Evolutionary conservation across 2,797 vertebrate species (phyloP), one percentile per base, ranked within the genome.

Genomic region (Eospalax fontanierii): DNA sequence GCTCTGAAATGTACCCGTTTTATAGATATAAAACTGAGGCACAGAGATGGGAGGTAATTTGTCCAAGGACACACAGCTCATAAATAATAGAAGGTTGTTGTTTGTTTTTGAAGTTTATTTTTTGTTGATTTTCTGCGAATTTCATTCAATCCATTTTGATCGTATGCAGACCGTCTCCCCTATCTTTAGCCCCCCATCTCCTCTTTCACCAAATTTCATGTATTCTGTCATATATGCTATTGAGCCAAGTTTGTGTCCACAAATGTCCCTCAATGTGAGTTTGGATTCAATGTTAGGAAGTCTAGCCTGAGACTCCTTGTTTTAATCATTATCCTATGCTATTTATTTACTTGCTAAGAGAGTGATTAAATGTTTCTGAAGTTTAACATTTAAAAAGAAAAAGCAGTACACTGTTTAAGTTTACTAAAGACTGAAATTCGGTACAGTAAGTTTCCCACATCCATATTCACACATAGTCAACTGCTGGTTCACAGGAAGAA

Each of bases 11-110:
- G 15, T 86, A 10, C 19, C 28, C 18, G 78, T 88, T 89, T 95
- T 92, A 57, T 86, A 61, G 15, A 57, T 82, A 30, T 26, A 90
- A 93, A 76, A 26, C 33, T 76, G 40, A 94, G 74, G 46, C 75
- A 59, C 30, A 78, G 30, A 71, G 16, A 83, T 75, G 16, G 30
- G 71, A 82, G 30, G 1, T 87, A 57, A 94, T 71, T 93, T 93
- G 35, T 24, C 21, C 33, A 76, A 63, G 4, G 35, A 73, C 11
- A 28, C 3, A 35, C n/a, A 78, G 54, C 22, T 81, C n/a, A 4
- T 21, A 87, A 86, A 2, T 80, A 50, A 26, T 54, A 54, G 8
- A 54, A 12, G 12, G 14, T 54, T 54, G 9, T 54, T 9, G 50
- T 9, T 54, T 54, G 50, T 54, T 54, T 54, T 15, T 54, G 6